phyloP scores from a whole-genome alignment of 92 coral and sea anemone genomes.

The Zoanthus solanderi region DNA sequence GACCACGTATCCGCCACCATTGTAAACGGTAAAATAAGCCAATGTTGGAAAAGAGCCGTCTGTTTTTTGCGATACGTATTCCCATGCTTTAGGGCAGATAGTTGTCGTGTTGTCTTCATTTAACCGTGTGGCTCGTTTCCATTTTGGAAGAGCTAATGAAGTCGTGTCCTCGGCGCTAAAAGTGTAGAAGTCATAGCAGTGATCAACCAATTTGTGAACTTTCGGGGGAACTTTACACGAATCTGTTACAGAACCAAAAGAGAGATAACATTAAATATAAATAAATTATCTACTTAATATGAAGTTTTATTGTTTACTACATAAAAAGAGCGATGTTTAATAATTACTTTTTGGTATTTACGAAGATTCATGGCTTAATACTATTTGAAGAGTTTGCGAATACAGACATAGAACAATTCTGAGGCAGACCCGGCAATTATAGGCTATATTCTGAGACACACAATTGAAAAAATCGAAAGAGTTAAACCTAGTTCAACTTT shows the following conservation, averaged over 20 bases:
- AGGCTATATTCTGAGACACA: no score
- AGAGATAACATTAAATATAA: no score
- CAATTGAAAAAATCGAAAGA: no score
- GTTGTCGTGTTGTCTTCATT: conserved; percentile 56
- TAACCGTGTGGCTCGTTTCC: conserved; percentile 59
- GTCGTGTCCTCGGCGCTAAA: conserved; percentile 67
- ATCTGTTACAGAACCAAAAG: conserved; percentile 46
- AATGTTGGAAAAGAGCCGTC: conserved; percentile 65
- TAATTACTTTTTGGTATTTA: no score
- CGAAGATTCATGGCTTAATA: no score
- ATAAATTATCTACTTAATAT: no score
- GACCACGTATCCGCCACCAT: conserved; percentile 87
- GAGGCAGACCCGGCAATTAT: no score
- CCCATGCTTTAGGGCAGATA: conserved; percentile 88
- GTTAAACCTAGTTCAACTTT: no score
- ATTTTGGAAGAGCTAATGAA: conserved; percentile 68
- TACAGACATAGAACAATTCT: no score
- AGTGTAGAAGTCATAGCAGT: conserved; percentile 76
- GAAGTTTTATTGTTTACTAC: no score
- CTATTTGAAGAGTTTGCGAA: no score
- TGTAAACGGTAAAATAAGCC: conserved; percentile 75
- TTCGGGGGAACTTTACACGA: conserved; percentile 72
- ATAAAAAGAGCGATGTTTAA: no score
- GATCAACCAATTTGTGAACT: conserved; percentile 32
- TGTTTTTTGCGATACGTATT: conserved; percentile 59